phyloP scores from a whole-genome alignment of 2,888 invertebrate genomes.

The Epinotia demarniana region DNA sequence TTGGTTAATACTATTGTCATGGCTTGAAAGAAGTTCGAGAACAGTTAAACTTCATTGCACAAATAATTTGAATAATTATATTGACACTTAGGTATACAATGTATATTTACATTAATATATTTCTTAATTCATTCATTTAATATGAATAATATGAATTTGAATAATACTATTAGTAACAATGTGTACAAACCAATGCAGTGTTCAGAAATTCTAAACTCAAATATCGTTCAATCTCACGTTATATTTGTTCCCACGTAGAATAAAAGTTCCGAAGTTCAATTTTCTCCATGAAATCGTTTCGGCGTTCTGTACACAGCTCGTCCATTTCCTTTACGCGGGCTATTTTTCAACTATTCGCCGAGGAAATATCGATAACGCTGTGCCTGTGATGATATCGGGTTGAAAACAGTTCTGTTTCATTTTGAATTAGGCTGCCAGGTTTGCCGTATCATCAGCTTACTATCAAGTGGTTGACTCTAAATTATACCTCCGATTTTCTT shows the following conservation, averaged over 20 bases:
- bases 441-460: too few species aligned
- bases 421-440: slow-evolving; percentile 15
- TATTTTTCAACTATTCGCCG: slow-evolving; percentile 35
- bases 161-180: not conserved
- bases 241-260: slow-evolving; percentile 27
- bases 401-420: slow-evolving; percentile 20
- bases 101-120: too few species aligned
- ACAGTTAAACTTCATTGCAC: too few species aligned
- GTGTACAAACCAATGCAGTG: not conserved
- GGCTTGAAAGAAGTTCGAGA: too few species aligned
- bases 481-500: too few species aligned
- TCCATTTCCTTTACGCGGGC: slow-evolving; percentile 28
- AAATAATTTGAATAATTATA: too few species aligned
- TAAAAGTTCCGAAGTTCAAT: slow-evolving; percentile 36
- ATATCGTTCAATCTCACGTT: slow-evolving; percentile 14
- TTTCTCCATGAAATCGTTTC: slow-evolving; percentile 42
- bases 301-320: slow-evolving; percentile 33
- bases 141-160: too few species aligned
- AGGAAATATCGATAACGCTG: slow-evolving; percentile 12
- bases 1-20: not conserved
- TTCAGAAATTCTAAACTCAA: not conserved
- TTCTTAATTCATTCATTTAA: too few species aligned
- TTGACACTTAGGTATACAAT: too few species aligned
- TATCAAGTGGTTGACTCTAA: too few species aligned
- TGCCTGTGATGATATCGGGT: not conserved